phyloP scores from a whole-genome alignment of 1,140 invertebrate genomes.

The Ceratina japonica region DNA sequence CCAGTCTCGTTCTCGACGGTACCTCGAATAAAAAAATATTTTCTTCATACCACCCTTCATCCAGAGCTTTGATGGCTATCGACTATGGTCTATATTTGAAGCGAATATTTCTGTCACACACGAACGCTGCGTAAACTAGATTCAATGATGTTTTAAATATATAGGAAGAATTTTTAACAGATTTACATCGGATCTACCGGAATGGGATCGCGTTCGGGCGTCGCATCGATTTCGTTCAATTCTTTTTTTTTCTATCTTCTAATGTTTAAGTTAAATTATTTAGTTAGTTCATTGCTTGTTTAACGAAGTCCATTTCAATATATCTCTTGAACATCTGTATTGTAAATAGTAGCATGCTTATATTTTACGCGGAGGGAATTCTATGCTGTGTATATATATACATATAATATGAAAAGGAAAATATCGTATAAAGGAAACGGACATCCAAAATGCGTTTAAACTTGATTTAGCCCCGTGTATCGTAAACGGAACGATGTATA shows the following conservation, averaged over 20 bases:
- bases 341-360: slow-evolving; percentile 75
- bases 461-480: slow-evolving; percentile 71
- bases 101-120: slow-evolving; percentile 45
- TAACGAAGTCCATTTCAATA: slow-evolving; percentile 63
- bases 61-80: slow-evolving; percentile 56
- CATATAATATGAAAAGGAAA: too few relatives aligned
- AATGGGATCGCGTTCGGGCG: background rate
- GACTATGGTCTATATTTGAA: slow-evolving; percentile 42
- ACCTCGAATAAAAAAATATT: slow-evolving; percentile 35
- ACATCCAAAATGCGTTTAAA: slow-evolving; percentile 61
- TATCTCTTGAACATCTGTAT: slow-evolving; percentile 63
- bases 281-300: slow-evolving; percentile 60
- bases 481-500: slow-evolving; percentile 73
- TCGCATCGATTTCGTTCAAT: slow-evolving; percentile 36
- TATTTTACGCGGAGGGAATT: slow-evolving; percentile 68
- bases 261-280: slow-evolving; percentile 68
- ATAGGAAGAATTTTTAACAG: slow-evolving; percentile 49
- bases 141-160: slow-evolving; percentile 54
- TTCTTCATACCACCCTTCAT: slow-evolving; percentile 25
- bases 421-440: slow-evolving; percentile 61
- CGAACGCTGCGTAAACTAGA: slow-evolving; percentile 49
- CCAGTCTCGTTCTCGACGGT: slow-evolving; percentile 9
- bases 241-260: slow-evolving; percentile 52
- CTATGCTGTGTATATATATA: slow-evolving; percentile 60
- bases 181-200: slow-evolving; percentile 28